Percentiles rank a stretch among this genome's conserved stretches.
Evolutionary conservation across 2,113 vertebrate genomes (phyloP).

Genomic region (Mastomys coucha): DNA sequence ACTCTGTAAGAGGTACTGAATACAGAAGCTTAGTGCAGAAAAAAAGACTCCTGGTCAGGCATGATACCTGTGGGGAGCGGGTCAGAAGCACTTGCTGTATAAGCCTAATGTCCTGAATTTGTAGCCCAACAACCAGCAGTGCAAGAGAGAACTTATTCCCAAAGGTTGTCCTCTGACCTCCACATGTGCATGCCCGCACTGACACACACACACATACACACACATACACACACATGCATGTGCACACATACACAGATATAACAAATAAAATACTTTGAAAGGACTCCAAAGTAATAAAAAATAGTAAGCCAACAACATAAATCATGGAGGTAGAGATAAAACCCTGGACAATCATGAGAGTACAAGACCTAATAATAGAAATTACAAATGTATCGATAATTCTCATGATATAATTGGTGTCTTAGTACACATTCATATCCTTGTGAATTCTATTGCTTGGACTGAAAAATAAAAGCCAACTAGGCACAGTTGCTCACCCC

Average conservation of each 20-base stretch:
- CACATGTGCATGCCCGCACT: too few species aligned
- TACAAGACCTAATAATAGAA: neutral
- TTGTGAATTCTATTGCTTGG: neutral
- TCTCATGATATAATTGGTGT: neutral
- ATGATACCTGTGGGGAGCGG: too few species aligned
- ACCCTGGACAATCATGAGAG: neutral
- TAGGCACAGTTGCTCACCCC: neutral
- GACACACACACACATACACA: too few species aligned
- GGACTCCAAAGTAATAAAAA: neutral
- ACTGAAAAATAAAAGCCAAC: conserved; percentile 24
- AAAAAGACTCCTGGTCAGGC: too few species aligned
- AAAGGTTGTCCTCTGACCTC: too few species aligned
- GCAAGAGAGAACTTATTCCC: too few species aligned
- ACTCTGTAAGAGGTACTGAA: too few species aligned
- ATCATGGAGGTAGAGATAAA: neutral
- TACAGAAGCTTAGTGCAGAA: too few species aligned
- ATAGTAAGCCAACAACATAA: neutral
- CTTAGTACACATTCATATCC: neutral
- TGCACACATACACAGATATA: neutral
- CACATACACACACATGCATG: neutral
- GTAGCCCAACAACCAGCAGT: too few species aligned
- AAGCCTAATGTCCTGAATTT: too few species aligned
- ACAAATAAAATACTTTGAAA: neutral
- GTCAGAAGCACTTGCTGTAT: too few species aligned
- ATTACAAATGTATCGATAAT: neutral